Evolutionary conservation across 1,140 invertebrate genomes (phyloP), one percentile per base, ranked within the genome.

Genomic region (Varroa destructor): DNA sequence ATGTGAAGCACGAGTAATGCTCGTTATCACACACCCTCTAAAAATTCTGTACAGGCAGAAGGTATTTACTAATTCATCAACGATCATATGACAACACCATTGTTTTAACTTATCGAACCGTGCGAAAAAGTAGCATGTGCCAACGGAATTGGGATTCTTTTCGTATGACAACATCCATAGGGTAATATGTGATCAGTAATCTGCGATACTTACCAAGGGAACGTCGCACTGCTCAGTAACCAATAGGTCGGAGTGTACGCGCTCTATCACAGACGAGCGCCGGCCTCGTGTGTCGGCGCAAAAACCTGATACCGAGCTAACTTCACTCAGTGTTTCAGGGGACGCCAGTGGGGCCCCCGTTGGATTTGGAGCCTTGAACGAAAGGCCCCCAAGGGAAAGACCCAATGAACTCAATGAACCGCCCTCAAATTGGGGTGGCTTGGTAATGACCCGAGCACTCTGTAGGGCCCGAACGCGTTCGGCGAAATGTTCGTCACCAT

Each of bases 301-400:
- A 40, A 67, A 67, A 12, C 61, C 61, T 40, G 79, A 78, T 56
- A 82, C 74, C 76, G 81, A 83, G 12, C 88, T 90, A 4, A 88
- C 84, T 78, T 91, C 88, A 0, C 88, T 90, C 1, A 91, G 78
- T 1, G 88, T 90, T 78, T 93, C 89, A 0, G 90, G 89, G 43
- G 88, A 89, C 1, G 90, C 90, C 37, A 93, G 77, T 0, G 90
- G 89, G 0, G 89, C 89, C 37, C 61, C 61, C 12, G 40, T 40
- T 14, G 61, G 61, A 46, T 67, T 67, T 67, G 61, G 61, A n/a
- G 61, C 61, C 61, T 40, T 40, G 61, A 67, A 67, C 40, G 61
- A 67, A 84, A 40, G 75, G 71, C 75, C 84, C 83, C 82, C 85
- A 86, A 75, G 87, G 85, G 71, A 85, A 67, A 43, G 72, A 36